Conservation (phyloP, 1,140 invertebrate species). For the Pogonomyrmex californicus region DNA sequence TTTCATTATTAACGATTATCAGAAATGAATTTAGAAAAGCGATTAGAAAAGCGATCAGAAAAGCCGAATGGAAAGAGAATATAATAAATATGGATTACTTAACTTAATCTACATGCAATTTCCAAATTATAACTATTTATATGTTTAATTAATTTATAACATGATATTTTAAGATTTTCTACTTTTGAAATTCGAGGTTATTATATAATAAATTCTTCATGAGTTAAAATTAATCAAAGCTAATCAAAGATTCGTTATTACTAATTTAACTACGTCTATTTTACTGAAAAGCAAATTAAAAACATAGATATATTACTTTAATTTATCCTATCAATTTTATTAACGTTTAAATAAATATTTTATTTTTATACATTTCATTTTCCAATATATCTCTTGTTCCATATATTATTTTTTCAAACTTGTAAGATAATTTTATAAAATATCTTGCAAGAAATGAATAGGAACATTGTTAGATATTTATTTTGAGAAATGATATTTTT, state of each 20-base stretch:
- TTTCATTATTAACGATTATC: not conserved
- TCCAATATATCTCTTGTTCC: not conserved
- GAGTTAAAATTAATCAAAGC: not conserved
- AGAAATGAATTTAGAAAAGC: not conserved
- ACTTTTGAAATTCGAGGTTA: not conserved
- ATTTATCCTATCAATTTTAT: not conserved
- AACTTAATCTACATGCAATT: not conserved
- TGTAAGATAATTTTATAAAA: not conserved
- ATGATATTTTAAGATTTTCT: not conserved
- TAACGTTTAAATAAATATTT: not conserved
- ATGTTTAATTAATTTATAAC: not conserved
- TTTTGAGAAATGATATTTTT: not conserved
- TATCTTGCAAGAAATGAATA: not conserved
- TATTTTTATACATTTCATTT: not conserved
- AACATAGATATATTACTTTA: not conserved
- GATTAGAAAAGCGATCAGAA: not conserved
- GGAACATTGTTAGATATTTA: not conserved
- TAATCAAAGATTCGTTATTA: not conserved
- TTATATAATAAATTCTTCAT: not conserved
- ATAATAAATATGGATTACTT: slow-evolving; percentile 1
- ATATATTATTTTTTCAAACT: not conserved
- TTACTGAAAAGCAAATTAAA: too few species aligned
- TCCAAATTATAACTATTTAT: not conserved
- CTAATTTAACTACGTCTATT: too few species aligned
- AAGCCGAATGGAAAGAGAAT: not conserved